Evolutionary conservation across 2,797 vertebrate species (phyloP).

Genomic region (Poeciliopsis paucimaculata): DNA sequence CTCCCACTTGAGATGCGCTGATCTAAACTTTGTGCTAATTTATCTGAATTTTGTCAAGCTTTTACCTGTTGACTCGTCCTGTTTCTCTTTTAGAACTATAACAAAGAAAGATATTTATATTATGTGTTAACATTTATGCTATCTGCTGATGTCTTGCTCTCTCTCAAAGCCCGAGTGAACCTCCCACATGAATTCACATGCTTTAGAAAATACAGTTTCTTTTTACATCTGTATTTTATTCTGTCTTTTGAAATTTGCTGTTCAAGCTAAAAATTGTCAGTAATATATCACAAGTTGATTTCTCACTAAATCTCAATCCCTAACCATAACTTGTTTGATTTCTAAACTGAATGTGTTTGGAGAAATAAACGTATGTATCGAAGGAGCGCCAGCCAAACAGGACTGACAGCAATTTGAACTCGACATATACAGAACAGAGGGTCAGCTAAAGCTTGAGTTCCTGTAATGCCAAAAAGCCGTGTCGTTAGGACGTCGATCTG

Average conservation of each 20-base stretch:
- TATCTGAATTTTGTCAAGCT: not conserved
- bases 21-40: not conserved
- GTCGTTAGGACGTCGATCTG: not conserved
- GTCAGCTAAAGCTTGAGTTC: conserved; percentile 11
- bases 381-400: not conserved
- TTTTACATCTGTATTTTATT: not conserved
- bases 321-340: not conserved
- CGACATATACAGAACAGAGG: not conserved
- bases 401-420: not conserved
- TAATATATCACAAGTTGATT: not conserved
- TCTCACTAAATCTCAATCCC: not conserved
- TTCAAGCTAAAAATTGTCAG: not conserved
- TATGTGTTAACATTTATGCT: not conserved
- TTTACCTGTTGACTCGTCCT: not conserved
- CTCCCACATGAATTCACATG: not conserved
- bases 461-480: conserved; percentile 2
- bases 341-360: not conserved
- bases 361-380: not conserved
- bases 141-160: not conserved
- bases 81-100: not conserved
- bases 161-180: not conserved
- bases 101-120: not conserved
- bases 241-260: not conserved
- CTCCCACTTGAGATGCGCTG: not conserved
- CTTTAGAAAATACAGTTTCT: not conserved